Conservation (phyloP, 2,888 invertebrate species). For the Macrophya alboannulata region DNA sequence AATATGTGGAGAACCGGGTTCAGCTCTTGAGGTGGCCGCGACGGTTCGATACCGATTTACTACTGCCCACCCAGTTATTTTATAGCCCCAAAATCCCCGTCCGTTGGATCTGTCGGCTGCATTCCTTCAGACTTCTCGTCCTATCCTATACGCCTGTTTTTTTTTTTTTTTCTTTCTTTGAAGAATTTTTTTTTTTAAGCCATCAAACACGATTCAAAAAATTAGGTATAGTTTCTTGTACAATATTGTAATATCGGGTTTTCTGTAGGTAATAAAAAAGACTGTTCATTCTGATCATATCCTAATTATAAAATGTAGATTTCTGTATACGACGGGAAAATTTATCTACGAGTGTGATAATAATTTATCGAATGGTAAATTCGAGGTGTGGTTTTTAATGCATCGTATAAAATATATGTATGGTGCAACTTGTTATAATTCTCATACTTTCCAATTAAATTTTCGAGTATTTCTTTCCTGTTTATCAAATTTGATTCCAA, state of each 20-base stretch:
- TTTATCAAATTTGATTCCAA: not conserved
- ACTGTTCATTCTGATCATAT: not conserved
- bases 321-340: not conserved
- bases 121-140: conserved; percentile 4
- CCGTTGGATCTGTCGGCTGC: not conserved
- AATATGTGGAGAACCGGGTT: not conserved
- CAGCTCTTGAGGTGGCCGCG: conserved; percentile 11
- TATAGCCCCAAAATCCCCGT: not conserved
- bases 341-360: not conserved
- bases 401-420: not conserved
- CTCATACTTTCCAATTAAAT: conserved; percentile 1
- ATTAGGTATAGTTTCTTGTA: not conserved
- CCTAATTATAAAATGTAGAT: not conserved
- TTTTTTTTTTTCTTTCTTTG: not conserved
- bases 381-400: not conserved
- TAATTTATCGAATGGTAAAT: not conserved
- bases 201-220: not conserved
- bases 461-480: not conserved
- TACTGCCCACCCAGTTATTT: conserved; percentile 29
- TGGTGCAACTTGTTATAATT: not conserved
- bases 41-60: conserved; percentile 43
- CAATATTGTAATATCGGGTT: not conserved
- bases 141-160: not conserved
- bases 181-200: not conserved
- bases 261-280: not conserved